A percentile compares a stretch with the other conserved stretches of the same genome.
These are phyloP conservation scores for Aleiodes alternator DNA, from an alignment of 2,888 invertebrate genomes.

Conservation along the genomic window DNA sequence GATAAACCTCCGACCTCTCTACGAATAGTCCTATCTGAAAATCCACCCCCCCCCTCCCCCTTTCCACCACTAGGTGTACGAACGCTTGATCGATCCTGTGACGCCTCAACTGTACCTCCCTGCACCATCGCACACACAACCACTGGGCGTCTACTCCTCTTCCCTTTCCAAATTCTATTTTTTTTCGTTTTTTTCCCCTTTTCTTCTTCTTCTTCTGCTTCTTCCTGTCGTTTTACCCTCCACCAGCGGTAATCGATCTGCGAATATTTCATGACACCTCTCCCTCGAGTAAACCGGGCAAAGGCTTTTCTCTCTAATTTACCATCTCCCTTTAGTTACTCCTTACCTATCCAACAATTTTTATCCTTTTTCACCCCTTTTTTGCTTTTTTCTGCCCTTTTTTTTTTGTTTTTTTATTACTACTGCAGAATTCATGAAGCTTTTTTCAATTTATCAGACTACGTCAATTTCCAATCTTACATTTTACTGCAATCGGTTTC, in stretches of 20 bases:
- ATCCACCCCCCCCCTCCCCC: neutral
- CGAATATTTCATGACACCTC: conserved; percentile 45
- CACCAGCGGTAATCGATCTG: conserved; percentile 41
- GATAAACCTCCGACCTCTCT: conserved; percentile 27
- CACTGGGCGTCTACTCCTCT: conserved; percentile 4
- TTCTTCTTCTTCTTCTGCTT: conserved; percentile 12
- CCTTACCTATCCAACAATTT: neutral
- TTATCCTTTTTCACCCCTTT: neutral
- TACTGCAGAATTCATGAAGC: neutral
- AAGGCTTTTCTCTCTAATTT: conserved; percentile 13
- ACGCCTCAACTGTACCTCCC: conserved; percentile 28
- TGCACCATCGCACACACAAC: conserved; percentile 5
- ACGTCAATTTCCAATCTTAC: neutral
- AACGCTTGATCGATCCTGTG: conserved; percentile 32
- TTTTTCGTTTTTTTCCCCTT: neutral
- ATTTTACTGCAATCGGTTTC: neutral
- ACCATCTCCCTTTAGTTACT: neutral
- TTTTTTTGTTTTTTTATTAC: no score
- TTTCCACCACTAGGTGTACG: neutral
- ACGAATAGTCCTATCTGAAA: neutral
- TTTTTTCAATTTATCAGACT: no score
- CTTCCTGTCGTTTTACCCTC: conserved; percentile 1
- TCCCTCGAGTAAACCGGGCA: conserved; percentile 24
- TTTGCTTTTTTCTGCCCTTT: neutral
- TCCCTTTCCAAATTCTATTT: conserved; percentile 17